Conservation (phyloP, 2,797 vertebrate species). For the Pitangus sulphuratus region DNA sequence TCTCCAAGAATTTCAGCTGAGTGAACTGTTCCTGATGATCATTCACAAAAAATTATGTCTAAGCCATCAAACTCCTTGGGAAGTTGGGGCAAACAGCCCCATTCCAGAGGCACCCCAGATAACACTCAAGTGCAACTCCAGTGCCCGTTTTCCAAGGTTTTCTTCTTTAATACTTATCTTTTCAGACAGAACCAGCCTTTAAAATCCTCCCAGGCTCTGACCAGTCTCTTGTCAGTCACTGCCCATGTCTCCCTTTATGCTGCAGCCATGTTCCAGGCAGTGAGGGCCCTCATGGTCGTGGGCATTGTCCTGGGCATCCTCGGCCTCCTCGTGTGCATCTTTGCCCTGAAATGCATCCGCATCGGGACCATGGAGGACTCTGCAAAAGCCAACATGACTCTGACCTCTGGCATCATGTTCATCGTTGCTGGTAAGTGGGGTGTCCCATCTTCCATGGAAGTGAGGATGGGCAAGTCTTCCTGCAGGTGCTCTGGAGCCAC, state of each 20-base stretch:
- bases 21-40: rapidly evolving
- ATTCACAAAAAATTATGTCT: not conserved
- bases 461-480: not conserved
- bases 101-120: not conserved
- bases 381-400: slow-evolving; percentile 90
- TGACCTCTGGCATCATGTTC: slow-evolving; percentile 87
- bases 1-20: not conserved
- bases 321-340: slow-evolving; percentile 83
- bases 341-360: slow-evolving; percentile 89
- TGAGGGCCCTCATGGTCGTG: slow-evolving; percentile 90
- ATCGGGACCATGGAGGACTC: slow-evolving; percentile 89
- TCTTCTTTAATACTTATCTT: not conserved
- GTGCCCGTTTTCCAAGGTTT: not conserved
- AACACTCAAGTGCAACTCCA: rapidly evolving
- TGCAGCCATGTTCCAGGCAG: slow-evolving; percentile 88
- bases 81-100: not conserved
- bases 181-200: not conserved
- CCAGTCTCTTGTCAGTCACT: not conserved
- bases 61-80: not conserved
- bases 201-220: not conserved
- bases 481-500: not conserved
- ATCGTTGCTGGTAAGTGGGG: slow-evolving; percentile 81
- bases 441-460: rapidly evolving
- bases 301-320: slow-evolving; percentile 85
- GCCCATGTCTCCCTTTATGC: not conserved